Base-by-base conservation (phyloP, 2,888 invertebrate genomes). In the Drosophila austrosaltans region DNA sequence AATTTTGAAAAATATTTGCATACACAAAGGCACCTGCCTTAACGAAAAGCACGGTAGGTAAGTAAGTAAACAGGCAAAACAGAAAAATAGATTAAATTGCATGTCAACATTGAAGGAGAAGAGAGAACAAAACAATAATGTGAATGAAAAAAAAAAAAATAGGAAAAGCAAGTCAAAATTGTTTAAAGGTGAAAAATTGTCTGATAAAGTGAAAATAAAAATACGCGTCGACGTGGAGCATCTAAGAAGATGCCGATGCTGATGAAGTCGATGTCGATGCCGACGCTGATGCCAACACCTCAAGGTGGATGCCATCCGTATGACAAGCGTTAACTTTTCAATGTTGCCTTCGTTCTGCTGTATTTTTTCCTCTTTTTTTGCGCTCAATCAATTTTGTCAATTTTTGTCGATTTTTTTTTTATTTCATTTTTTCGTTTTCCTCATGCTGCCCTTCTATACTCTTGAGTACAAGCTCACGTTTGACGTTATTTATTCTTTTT, bases 361-460 rank as follows among this genome's bases (percentile, higher is more conserved):
- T 59, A 73, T 72, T 69, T 69, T 72, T 63, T 69, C 16, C 16
- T 16, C 16, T 16, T 59, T 77, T 72, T 69, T 69, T 72, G 69
- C 73, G 87, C 87, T 84, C 84, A 84, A 83, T 84, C 84, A 83
- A 86, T 86, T 86, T 84, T 76, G 72, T 81, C 81, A 81, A 81
- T 79, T 81, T 77, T 78, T 71, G 61, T 73, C 63, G 66, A 62
- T 66, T 59, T 66, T 70, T 53, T 16, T 12, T 39, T 20, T 22
- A 48, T 42, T 60, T 56, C 30, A 28, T 28, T 65, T 54, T 64
- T 62, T 54, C 36, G 12, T 54, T 64, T 10, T 25, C 60, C 40
- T 62, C 48, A 53, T 68, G 69, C 53, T 25, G 48, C 25, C 22
- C 48, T 48, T 48, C 20, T 48, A 48, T 48, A 8, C 22, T 8